Conservation (phyloP, 2,113 vertebrate species). For the Pedetes capensis region DNA sequence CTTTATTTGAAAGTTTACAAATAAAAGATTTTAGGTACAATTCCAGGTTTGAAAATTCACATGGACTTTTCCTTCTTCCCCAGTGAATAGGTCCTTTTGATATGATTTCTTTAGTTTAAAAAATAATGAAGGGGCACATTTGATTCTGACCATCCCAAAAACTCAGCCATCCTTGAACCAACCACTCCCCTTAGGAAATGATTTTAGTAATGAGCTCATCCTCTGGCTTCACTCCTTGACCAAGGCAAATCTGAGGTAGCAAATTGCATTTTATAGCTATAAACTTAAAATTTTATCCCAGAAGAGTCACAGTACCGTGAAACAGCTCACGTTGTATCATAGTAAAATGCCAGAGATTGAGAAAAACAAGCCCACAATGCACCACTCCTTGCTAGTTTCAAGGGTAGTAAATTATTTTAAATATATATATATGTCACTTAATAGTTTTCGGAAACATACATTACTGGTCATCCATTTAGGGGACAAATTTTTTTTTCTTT, state of each 20-base stretch:
- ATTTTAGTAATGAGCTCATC: constrained; percentile 36
- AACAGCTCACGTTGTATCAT: neutral
- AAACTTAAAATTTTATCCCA: constrained; percentile 2
- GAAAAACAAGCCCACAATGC: neutral
- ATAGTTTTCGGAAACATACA: neutral
- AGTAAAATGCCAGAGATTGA: neutral
- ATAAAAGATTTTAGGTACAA: neutral
- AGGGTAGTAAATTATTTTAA: neutral
- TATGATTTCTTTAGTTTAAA: neutral
- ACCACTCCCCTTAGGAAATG: neutral
- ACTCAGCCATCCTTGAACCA: neutral
- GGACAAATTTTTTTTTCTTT: neutral
- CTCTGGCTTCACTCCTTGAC: neutral
- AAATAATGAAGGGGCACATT: neutral
- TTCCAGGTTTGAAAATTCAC: neutral
- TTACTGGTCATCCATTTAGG: neutral
- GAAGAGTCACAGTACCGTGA: neutral
- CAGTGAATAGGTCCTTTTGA: neutral
- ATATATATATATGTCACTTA: neutral
- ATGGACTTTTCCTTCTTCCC: neutral
- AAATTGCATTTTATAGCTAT: constrained; percentile 26
- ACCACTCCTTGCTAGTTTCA: neutral
- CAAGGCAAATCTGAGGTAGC: constrained; percentile 1
- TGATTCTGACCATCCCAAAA: neutral
- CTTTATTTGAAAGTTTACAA: neutral